Conservation (phyloP, 2,888 invertebrate species). For the Prosopocoilus inquinatus region DNA sequence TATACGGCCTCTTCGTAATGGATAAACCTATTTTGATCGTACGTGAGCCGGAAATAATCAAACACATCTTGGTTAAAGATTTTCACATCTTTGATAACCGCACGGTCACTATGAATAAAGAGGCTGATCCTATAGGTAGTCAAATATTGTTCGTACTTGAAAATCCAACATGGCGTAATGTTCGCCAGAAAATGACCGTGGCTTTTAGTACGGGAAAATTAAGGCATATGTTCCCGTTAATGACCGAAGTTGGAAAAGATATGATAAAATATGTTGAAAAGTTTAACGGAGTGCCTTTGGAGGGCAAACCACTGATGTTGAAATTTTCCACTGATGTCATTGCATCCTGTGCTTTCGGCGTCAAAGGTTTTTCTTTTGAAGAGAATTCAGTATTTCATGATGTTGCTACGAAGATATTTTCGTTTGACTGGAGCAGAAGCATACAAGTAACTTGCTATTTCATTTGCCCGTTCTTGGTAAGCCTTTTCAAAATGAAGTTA, state of each 20-base stretch:
- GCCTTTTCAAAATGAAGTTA: constrained; percentile 40
- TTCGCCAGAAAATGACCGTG: constrained; percentile 55
- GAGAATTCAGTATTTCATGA: constrained; percentile 45
- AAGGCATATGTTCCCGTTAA: constrained; percentile 53
- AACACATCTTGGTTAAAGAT: constrained; percentile 51
- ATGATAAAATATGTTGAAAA: constrained; percentile 10
- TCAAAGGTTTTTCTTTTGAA: constrained; percentile 46
- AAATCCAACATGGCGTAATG: constrained; percentile 55
- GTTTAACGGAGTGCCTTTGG: constrained; percentile 23
- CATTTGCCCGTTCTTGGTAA: constrained; percentile 41
- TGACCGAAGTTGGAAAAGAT: constrained; percentile 44
- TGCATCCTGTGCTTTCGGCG: constrained; percentile 51
- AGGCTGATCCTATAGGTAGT: constrained; percentile 48
- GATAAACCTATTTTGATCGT: constrained; percentile 52
- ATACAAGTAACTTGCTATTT: constrained; percentile 40
- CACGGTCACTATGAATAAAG: constrained; percentile 46
- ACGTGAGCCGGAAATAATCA: constrained; percentile 51
- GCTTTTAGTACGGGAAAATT: constrained; percentile 58
- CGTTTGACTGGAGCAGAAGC: constrained; percentile 35
- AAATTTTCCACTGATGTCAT: constrained; percentile 54
- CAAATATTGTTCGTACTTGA: constrained; percentile 50
- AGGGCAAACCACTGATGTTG: constrained; percentile 44
- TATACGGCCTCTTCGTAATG: constrained; percentile 53
- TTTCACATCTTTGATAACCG: constrained; percentile 53
- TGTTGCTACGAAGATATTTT: constrained; percentile 43